These are phyloP conservation scores for Coelogynopora nodosa DNA, from an alignment of 2,888 invertebrate species.

Conservation along the genomic window DNA sequence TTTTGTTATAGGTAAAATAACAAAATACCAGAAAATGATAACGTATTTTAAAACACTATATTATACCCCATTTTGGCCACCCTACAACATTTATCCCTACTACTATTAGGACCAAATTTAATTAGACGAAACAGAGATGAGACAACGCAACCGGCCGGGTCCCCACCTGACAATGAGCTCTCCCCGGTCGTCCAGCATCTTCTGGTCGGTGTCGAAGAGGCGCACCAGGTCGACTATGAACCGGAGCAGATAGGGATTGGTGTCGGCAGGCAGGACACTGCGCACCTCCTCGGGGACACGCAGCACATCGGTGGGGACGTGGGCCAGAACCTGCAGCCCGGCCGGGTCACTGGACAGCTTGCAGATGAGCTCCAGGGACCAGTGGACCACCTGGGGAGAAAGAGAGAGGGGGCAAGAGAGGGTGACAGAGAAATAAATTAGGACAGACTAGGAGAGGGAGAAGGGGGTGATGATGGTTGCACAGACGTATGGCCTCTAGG, in stretches of 20 bases:
- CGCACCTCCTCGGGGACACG: slow-evolving; percentile 38
- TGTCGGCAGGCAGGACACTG: slow-evolving; percentile 46
- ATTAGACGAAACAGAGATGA: too few relatives aligned
- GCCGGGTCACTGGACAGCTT: background rate
- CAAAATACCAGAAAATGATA: too few relatives aligned
- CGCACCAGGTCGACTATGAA: slow-evolving; percentile 80
- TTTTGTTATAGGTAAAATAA: too few relatives aligned
- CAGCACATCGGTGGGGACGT: slow-evolving; percentile 15
- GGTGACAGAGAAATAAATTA: background rate
- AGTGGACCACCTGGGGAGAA: background rate
- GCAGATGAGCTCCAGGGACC: background rate
- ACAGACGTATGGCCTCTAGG: too few relatives aligned
- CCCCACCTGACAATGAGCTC: slow-evolving; percentile 84
- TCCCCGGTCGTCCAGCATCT: slow-evolving; percentile 82
- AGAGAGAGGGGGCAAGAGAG: background rate
- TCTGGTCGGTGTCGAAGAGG: slow-evolving; percentile 78
- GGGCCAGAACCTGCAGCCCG: background rate
- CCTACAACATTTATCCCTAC: too few relatives aligned
- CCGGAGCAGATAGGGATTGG: slow-evolving; percentile 71
- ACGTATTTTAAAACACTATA: too few relatives aligned
- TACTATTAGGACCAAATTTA: too few relatives aligned
- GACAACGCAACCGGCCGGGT: too few relatives aligned
- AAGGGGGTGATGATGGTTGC: too few relatives aligned
- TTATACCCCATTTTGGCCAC: too few relatives aligned
- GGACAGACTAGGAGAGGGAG: too few relatives aligned